Conservation (phyloP, 2,888 invertebrate genomes). For the Polydrusus tereticollis region DNA sequence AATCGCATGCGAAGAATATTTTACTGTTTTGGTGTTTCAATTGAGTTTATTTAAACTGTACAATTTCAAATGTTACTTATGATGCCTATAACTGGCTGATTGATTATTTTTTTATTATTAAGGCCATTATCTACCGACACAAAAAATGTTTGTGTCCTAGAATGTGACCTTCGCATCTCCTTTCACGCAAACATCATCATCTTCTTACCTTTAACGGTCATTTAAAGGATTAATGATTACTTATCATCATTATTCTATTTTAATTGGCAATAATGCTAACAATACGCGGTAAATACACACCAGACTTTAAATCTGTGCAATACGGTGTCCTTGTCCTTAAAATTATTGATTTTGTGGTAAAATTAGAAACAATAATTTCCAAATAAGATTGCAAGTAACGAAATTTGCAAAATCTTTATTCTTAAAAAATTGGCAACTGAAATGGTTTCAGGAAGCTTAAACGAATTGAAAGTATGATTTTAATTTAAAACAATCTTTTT, state of each 20-base stretch:
- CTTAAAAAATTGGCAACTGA: not conserved
- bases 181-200: conserved; percentile 3
- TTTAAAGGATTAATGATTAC: conserved; percentile 2
- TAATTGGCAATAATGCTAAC: not conserved
- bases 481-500: no score
- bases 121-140: not conserved
- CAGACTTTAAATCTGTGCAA: not conserved
- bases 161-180: not conserved
- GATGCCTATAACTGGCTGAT: no score
- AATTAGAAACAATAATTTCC: not conserved
- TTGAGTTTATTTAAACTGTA: no score
- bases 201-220: conserved; percentile 18
- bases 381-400: not conserved
- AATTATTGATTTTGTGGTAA: not conserved
- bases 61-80: no score
- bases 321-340: conserved; percentile 10
- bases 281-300: not conserved
- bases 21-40: no score
- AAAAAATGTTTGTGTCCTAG: not conserved
- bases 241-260: not conserved
- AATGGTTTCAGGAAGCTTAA: no score
- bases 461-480: no score
- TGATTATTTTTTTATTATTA: not conserved
- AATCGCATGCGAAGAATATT: no score
- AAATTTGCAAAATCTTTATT: not conserved